Conservation (phyloP, 2,113 vertebrate genomes). For the Ciconia stormi region DNA sequence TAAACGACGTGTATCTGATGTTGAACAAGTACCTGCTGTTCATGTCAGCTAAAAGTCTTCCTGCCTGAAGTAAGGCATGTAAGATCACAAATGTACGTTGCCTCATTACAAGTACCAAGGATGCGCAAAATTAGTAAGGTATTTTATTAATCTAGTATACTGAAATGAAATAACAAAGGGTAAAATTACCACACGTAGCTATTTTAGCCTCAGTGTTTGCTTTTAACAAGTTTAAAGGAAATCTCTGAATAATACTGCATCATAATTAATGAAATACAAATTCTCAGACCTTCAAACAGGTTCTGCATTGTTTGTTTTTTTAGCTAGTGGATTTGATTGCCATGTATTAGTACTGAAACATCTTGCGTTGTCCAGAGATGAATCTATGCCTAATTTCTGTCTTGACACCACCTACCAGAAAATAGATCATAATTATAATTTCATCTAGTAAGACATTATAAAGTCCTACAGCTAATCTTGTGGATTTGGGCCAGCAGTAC, state of each 20-base stretch:
- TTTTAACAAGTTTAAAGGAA: neutral
- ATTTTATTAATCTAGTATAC: neutral
- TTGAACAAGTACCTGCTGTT: neutral
- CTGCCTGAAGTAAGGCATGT: neutral
- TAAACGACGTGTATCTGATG: neutral
- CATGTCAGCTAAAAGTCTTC: neutral
- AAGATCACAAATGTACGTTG: neutral
- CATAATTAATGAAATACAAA: neutral
- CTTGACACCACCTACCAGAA: neutral
- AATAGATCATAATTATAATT: neutral
- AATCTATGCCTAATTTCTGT: neutral
- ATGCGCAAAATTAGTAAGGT: neutral
- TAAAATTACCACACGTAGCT: neutral
- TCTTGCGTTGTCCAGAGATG: neutral
- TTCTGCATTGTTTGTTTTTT: neutral
- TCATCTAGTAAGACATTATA: neutral
- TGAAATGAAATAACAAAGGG: neutral
- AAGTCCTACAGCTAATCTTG: neutral
- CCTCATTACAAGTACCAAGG: neutral
- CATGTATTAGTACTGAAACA: neutral
- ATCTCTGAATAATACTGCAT: neutral
- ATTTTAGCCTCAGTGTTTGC: neutral
- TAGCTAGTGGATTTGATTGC: neutral
- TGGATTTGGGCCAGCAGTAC: neutral
- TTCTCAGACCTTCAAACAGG: neutral